Percentiles rank a stretch among this genome's conserved stretches.
These are phyloP conservation scores for Kradibia gibbosae DNA, from an alignment of 1,140 invertebrate species.

Conservation along the genomic window DNA sequence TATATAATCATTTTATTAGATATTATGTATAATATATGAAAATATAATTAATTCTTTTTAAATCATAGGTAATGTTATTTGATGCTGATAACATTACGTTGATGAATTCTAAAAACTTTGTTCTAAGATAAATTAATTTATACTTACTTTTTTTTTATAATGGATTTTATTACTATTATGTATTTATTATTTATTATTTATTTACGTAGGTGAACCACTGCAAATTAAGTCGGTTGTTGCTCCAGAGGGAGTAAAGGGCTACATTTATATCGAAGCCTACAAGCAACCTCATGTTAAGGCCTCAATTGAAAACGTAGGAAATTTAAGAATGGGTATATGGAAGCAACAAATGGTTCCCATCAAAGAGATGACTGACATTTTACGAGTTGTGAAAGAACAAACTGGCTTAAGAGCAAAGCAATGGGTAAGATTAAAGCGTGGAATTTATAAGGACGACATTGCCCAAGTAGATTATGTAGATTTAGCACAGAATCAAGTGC, in stretches of 20 bases:
- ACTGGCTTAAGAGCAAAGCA: constrained; percentile 92
- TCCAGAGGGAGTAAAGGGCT: constrained; percentile 97
- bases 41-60: too few species aligned
- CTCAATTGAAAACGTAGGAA: constrained; percentile 94
- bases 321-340: constrained; percentile 89
- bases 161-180: background rate
- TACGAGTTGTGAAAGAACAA: constrained; percentile 96
- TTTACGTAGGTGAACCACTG: constrained; percentile 84
- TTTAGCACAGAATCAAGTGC: constrained; percentile 93
- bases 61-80: too few species aligned
- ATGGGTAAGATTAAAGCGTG: constrained; percentile 95
- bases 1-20: too few species aligned
- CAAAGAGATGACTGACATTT: constrained; percentile 98
- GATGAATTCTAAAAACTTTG: background rate
- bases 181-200: background rate
- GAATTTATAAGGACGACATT: constrained; percentile 97
- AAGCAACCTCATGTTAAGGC: constrained; percentile 98
- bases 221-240: constrained; percentile 97
- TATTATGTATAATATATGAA: too few species aligned
- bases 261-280: constrained; percentile 97
- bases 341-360: constrained; percentile 98
- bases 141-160: too few species aligned
- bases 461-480: constrained; percentile 95
- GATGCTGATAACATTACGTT: too few species aligned
- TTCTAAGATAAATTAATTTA: background rate